A percentile compares a stretch with the other conserved stretches of the same genome.
Conservation (phyloP, 2,797 vertebrate genomes). For the Rhinichthys osculus region DNA sequence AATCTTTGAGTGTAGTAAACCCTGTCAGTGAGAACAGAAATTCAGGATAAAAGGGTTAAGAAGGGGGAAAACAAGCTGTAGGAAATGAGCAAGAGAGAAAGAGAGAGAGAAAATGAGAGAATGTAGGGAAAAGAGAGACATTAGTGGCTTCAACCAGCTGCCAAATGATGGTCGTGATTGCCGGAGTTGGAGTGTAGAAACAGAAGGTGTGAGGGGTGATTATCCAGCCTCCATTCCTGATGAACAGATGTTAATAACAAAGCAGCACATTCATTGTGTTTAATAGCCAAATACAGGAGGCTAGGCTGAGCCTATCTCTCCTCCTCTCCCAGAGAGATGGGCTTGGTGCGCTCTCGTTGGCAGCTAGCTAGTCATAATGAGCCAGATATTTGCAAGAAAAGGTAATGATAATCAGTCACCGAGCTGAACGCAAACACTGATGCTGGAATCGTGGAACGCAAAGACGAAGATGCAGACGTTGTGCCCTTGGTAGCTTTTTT, state of each 20-base stretch:
- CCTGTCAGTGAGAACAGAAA: constrained; percentile 1
- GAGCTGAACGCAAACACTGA: constrained; percentile 74
- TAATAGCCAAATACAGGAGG: constrained; percentile 85
- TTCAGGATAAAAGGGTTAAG: constrained; percentile 3
- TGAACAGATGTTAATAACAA: constrained; percentile 92
- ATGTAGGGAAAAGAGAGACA: constrained; percentile 81
- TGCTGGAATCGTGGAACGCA: constrained; percentile 71
- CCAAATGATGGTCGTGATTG: constrained; percentile 93
- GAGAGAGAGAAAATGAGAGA: constrained; percentile 50
- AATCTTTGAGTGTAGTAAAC: constrained; percentile 21
- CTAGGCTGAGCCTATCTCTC: constrained; percentile 75
- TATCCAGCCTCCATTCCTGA: constrained; percentile 85
- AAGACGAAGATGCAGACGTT: constrained; percentile 47
- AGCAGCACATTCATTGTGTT: constrained; percentile 86
- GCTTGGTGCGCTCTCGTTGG: constrained; percentile 79
- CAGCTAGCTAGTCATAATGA: constrained; percentile 83
- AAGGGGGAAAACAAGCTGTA: constrained; percentile 1
- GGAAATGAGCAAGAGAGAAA: constrained; percentile 37
- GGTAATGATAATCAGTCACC: constrained; percentile 86
- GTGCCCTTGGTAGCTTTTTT: constrained; percentile 66
- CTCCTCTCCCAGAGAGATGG: constrained; percentile 76
- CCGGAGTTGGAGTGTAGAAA: constrained; percentile 89
- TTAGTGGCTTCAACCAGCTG: constrained; percentile 88
- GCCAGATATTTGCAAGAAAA: constrained; percentile 87
- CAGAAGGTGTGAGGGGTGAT: constrained; percentile 92